Evolutionary conservation across 2,113 vertebrate genomes (phyloP), one percentile per base, ranked within the genome.

Genomic region (Bos javanicus): DNA sequence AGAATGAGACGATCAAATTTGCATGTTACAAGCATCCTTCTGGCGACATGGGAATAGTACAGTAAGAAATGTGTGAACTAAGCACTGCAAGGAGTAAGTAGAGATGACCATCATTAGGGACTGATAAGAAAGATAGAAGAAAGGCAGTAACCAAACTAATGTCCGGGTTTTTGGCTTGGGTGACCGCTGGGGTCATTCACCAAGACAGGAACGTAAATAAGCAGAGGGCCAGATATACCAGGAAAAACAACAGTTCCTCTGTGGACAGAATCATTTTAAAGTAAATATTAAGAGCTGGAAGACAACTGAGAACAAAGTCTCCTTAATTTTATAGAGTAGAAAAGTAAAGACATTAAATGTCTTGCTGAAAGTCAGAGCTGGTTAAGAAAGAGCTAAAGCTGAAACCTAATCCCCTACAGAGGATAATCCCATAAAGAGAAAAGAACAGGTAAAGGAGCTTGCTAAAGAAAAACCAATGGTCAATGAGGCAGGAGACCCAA

Each of bases 281-380:
- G 33, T 80, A 85, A 81, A 67, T 50, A 80, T 43, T 48, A 76
- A 76, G 5, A 91, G 48, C 1, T n/a, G 14, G 74, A 95, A 97
- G 60, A 93, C 3, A 92, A 10, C 2, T 90, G 57, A 94, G 25
- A 94, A 94, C 30, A 97, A 97, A 91, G 87, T 52, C 25, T 87
- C 36, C 15, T 81, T 93, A 74, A 86, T 83, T 93, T 95, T 62
- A 97, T 28, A 86, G 36, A 93, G 84, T 21, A 97, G 26, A 84
- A 82, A 94, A 95, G 52, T 74, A 19, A 89, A 98, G 43, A 60
- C 12, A 59, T 36, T 59, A 83, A 95, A 81, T 83, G 30, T 54
- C 25, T 88, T 57, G 33, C n/a, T 91, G 15, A 64, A 46, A 90
- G 23, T 87, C 43, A 83, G 10, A 62, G n/a, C 6, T 94, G 52